These are phyloP conservation scores for Linyphia triangularis DNA, from an alignment of 2,888 invertebrate species.

Conservation along the genomic window DNA sequence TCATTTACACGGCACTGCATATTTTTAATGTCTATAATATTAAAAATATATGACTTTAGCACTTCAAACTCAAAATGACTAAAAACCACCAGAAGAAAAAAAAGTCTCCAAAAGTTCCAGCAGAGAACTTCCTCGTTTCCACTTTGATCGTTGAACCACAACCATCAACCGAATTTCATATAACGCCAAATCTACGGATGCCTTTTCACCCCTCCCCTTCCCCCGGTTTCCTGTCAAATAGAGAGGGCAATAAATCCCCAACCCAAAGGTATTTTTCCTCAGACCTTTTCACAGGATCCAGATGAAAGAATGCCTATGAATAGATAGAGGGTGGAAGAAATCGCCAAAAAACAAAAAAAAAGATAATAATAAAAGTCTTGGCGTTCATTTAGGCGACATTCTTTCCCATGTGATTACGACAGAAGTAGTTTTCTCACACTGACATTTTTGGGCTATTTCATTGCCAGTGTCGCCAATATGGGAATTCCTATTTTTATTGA, in stretches of 20 bases:
- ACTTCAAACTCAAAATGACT: no score
- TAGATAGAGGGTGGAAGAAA: conserved; percentile 20
- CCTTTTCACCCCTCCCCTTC: conserved; percentile 45
- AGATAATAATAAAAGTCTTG: conserved; percentile 50
- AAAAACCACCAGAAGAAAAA: no score
- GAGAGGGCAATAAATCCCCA: conserved; percentile 51
- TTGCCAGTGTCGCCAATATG: conserved; percentile 60
- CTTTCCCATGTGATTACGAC: conserved; percentile 46
- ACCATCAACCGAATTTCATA: conserved; percentile 49
- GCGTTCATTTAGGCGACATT: conserved; percentile 65
- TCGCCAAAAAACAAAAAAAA: conserved; percentile 33
- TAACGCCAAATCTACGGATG: conserved; percentile 26
- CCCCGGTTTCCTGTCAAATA: conserved; percentile 43
- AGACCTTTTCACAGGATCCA: conserved; percentile 9
- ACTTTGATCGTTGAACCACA: background rate
- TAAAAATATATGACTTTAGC: no score
- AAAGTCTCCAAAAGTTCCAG: no score
- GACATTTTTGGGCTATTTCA: conserved; percentile 14
- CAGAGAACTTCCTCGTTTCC: no score
- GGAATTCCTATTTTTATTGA: conserved; percentile 65
- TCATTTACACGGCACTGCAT: no score
- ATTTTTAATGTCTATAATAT: no score
- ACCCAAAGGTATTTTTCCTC: conserved; percentile 22
- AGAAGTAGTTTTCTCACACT: conserved; percentile 32
- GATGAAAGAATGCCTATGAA: conserved; percentile 39